Percentiles rank a stretch among this genome's conserved stretches.
These are phyloP conservation scores for Microctonus brassicae DNA, from an alignment of 2,888 invertebrate genomes.

Conservation along the genomic window DNA sequence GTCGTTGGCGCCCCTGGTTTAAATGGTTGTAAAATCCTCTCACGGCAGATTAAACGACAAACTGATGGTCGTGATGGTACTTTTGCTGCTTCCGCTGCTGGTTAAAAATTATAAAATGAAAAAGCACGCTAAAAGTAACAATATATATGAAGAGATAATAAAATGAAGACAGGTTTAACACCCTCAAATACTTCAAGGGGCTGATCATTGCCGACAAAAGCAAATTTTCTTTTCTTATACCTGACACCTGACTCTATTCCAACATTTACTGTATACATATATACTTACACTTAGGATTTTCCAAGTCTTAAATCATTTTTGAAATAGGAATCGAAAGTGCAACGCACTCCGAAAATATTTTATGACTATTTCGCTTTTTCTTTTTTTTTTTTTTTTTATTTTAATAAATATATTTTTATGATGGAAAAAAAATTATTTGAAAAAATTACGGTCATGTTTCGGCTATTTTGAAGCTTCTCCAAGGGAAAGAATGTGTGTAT, in stretches of 20 bases:
- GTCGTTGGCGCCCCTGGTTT: constrained; percentile 17
- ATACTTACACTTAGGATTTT: neutral
- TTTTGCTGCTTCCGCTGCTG: constrained; percentile 20
- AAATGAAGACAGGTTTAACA: constrained; percentile 51
- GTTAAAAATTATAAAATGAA: constrained; percentile 44
- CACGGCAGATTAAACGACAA: neutral
- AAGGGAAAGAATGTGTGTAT: too few relatives aligned
- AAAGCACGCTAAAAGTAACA: constrained; percentile 40
- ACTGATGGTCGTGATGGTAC: constrained; percentile 33
- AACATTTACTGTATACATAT: neutral
- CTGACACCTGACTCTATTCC: neutral
- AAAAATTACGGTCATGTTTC: too few relatives aligned
- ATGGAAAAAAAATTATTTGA: too few relatives aligned
- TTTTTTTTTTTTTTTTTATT: too few relatives aligned
- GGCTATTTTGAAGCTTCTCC: too few relatives aligned
- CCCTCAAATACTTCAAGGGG: neutral
- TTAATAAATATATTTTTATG: too few relatives aligned
- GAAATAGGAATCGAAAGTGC: neutral
- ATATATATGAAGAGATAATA: constrained; percentile 52
- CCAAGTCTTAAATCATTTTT: neutral
- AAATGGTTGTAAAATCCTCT: constrained; percentile 12
- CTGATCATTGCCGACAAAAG: neutral
- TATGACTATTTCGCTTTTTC: neutral
- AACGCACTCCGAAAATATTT: neutral
- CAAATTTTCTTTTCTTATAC: neutral